phyloP scores from a whole-genome alignment of 1,140 invertebrate species.

The Helicoverpa zea region DNA sequence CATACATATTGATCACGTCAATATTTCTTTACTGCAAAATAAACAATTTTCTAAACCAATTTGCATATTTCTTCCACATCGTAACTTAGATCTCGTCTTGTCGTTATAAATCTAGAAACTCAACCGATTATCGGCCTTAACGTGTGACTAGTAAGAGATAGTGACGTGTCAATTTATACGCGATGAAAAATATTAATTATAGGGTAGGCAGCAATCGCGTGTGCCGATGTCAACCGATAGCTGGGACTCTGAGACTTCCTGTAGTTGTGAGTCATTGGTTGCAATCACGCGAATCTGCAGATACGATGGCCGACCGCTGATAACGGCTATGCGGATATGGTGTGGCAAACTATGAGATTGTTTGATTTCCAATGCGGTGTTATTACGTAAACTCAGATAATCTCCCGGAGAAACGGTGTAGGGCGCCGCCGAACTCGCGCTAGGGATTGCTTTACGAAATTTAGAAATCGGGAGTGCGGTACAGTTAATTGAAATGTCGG shows the following conservation, averaged over 20 bases:
- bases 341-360: slow-evolving; percentile 30
- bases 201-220: slow-evolving; percentile 53
- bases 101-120: slow-evolving; percentile 29
- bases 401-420: slow-evolving; percentile 31
- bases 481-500: slow-evolving; percentile 18
- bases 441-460: slow-evolving; percentile 34
- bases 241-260: slow-evolving; percentile 52
- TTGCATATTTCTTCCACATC: slow-evolving; percentile 55
- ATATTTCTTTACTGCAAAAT: slow-evolving; percentile 36
- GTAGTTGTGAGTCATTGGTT: slow-evolving; percentile 49
- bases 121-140: slow-evolving; percentile 45
- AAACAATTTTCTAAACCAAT: slow-evolving; percentile 56
- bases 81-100: slow-evolving; percentile 37
- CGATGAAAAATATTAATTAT: slow-evolving; percentile 47
- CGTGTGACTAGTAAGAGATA: background rate
- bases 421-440: slow-evolving; percentile 13
- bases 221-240: slow-evolving; percentile 52
- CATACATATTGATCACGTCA: slow-evolving; percentile 40
- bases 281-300: slow-evolving; percentile 50
- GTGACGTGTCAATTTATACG: slow-evolving; percentile 3
- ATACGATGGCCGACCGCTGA: slow-evolving; percentile 41
- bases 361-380: slow-evolving; percentile 47
- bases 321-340: slow-evolving; percentile 41
- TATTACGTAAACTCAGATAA: slow-evolving; percentile 46
- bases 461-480: slow-evolving; percentile 30